These are phyloP conservation scores for Pampus argenteus DNA, from an alignment of 2,797 vertebrate genomes.

Conservation along the genomic window DNA sequence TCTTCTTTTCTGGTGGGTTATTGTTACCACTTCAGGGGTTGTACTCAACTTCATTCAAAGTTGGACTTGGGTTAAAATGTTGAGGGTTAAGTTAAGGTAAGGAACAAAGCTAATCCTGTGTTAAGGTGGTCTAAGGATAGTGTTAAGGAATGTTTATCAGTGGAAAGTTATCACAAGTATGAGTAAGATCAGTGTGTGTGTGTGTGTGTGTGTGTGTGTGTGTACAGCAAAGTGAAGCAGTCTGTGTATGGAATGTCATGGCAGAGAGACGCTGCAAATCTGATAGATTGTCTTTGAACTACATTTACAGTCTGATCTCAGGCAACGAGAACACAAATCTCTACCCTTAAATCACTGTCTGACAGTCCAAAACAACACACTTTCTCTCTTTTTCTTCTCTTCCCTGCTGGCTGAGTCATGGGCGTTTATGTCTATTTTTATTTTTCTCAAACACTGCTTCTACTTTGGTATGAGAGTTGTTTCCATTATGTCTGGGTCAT, in stretches of 20 bases:
- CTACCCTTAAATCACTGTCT: conserved; percentile 6
- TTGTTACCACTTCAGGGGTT: background rate
- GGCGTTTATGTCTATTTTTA: conserved; percentile 36
- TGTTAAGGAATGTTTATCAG: conserved; percentile 24
- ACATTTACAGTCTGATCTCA: conserved; percentile 28
- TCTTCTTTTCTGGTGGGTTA: conserved; percentile 3
- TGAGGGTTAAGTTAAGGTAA: conserved; percentile 9
- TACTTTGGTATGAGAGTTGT: conserved; percentile 24
- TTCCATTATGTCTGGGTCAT: conserved; percentile 45
- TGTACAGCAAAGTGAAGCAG: conserved; percentile 50
- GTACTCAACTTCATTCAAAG: background rate
- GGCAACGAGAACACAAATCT: conserved; percentile 21
- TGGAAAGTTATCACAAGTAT: conserved; percentile 20
- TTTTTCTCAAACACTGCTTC: background rate
- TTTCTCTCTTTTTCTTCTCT: background rate
- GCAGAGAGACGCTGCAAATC: conserved; percentile 44
- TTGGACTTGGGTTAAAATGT: conserved; percentile 4
- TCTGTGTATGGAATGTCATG: conserved; percentile 63
- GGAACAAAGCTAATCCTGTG: conserved; percentile 5
- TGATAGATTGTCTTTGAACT: conserved; percentile 64
- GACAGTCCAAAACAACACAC: conserved; percentile 2
- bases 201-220: conserved; percentile 14
- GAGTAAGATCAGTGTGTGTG: conserved; percentile 29
- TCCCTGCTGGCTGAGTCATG: conserved; percentile 4
- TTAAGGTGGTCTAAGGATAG: background rate